Evolutionary conservation across 1,140 invertebrate genomes (phyloP).

Genomic region (Drosophila varians): DNA sequence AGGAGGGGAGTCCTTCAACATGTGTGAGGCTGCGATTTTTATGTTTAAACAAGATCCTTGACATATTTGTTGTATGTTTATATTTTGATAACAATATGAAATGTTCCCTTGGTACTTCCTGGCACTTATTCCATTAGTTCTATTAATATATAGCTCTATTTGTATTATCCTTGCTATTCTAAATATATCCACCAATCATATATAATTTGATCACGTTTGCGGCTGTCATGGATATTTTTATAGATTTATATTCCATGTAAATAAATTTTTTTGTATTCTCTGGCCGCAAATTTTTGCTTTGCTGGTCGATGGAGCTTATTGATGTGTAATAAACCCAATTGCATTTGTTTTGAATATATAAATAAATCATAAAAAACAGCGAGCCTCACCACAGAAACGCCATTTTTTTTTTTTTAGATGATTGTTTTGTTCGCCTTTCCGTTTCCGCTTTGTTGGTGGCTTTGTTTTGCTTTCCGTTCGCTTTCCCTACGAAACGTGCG

Average conservation of each 20-base stretch:
- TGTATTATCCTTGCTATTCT: conserved; percentile 19
- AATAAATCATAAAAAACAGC: conserved; percentile 60
- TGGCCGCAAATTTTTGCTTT: conserved; percentile 58
- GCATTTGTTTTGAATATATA: conserved; percentile 81
- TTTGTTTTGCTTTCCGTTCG: conserved; percentile 44
- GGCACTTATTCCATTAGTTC: background rate
- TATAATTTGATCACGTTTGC: conserved; percentile 50
- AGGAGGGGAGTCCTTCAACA: conserved; percentile 24
- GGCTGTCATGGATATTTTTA: conserved; percentile 39
- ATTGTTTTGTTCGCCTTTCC: conserved; percentile 39
- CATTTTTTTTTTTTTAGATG: conserved; percentile 51
- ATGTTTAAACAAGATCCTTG: conserved; percentile 54
- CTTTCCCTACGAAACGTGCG: conserved; percentile 57
- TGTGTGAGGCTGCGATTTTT: conserved; percentile 57
- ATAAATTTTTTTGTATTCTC: conserved; percentile 34
- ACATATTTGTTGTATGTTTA: conserved; percentile 62
- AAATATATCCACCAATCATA: conserved; percentile 35
- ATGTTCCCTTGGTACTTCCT: background rate
- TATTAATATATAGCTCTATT: background rate
- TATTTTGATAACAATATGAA: conserved; percentile 9
- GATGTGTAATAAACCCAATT: conserved; percentile 80
- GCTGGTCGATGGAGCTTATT: conserved; percentile 58
- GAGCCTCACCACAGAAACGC: conserved; percentile 17
- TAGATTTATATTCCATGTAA: conserved; percentile 46
- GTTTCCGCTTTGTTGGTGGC: conserved; percentile 60